Conservation (phyloP, 1,140 invertebrate species). For the Calliphora vicina region DNA sequence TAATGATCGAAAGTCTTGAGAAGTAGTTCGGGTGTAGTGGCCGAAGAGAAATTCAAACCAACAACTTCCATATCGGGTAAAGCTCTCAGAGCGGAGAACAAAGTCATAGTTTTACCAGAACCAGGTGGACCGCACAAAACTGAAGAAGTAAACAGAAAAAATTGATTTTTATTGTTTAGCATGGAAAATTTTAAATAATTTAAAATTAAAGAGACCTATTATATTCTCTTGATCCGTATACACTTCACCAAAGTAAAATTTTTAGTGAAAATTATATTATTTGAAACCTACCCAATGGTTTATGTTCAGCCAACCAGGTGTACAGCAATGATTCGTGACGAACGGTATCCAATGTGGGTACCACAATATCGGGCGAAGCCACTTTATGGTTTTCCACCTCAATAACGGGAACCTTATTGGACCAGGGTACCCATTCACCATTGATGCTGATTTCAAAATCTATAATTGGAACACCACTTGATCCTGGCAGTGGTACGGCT, state of each 20-base stretch:
- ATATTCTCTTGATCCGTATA: too few relatives aligned
- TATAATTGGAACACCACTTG: conserved; percentile 81
- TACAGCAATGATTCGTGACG: conserved; percentile 96
- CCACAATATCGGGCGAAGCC: conserved; percentile 96
- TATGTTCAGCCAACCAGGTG: conserved; percentile 99
- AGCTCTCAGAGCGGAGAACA: conserved; percentile 96
- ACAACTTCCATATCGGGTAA: conserved; percentile 99
- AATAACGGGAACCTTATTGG: conserved; percentile 96
- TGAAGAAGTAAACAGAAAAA: conserved; percentile 59
- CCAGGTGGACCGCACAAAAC: conserved; percentile 98
- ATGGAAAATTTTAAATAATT: too few relatives aligned
- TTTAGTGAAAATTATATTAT: too few relatives aligned
- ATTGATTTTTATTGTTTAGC: background rate
- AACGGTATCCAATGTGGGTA: conserved; percentile 98
- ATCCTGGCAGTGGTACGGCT: conserved; percentile 87
- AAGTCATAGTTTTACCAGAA: conserved; percentile 99
- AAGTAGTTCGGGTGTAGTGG: conserved; percentile 96
- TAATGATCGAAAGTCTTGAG: conserved; percentile 99
- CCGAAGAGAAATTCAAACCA: conserved; percentile 98
- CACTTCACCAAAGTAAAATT: too few relatives aligned
- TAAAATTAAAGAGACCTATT: too few relatives aligned
- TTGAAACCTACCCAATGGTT: conserved; percentile 90
- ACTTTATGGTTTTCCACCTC: conserved; percentile 99
- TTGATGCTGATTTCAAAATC: conserved; percentile 92
- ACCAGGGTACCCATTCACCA: conserved; percentile 98